A percentile compares a stretch with the other conserved stretches of the same genome.
These are phyloP conservation scores for Galagoides demidoff DNA, from an alignment of 2,797 vertebrate species.

Conservation along the genomic window DNA sequence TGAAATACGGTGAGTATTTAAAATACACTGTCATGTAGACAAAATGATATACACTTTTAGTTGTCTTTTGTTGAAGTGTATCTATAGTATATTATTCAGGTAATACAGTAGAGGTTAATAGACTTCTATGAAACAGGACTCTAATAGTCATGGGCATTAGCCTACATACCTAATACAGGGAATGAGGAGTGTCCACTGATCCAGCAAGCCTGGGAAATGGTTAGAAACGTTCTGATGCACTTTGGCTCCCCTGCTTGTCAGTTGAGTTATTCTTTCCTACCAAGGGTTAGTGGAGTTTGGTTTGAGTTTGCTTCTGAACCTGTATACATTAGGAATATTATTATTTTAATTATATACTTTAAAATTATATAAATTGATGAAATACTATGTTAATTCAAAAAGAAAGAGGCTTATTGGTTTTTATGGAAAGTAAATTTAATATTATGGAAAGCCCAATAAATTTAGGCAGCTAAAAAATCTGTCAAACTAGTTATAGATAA, in stretches of 20 bases:
- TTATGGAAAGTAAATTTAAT: conserved; percentile 15
- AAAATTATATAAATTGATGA: neutral
- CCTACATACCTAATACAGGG: neutral
- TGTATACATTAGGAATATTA: neutral
- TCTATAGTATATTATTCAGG: neutral
- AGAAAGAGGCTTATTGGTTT: neutral
- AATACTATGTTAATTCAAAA: neutral
- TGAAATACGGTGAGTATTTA: neutral
- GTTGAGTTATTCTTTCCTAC: neutral
- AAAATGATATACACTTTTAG: neutral
- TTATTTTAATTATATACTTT: conserved; percentile 8
- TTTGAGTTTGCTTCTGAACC: neutral
- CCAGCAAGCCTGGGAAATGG: neutral
- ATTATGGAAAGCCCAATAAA: neutral
- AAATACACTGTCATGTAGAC: neutral
- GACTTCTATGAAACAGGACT: neutral
- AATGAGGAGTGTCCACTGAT: neutral
- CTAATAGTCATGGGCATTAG: neutral
- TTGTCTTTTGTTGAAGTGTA: neutral
- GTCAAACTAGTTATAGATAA: neutral
- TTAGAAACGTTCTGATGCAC: neutral
- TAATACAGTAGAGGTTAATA: neutral
- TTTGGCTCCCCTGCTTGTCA: neutral
- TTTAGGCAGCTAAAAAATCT: conserved; percentile 38
- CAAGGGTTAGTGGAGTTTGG: neutral